phyloP scores from a whole-genome alignment of 92 coral and sea anemone genomes.

The Metridium senile region DNA sequence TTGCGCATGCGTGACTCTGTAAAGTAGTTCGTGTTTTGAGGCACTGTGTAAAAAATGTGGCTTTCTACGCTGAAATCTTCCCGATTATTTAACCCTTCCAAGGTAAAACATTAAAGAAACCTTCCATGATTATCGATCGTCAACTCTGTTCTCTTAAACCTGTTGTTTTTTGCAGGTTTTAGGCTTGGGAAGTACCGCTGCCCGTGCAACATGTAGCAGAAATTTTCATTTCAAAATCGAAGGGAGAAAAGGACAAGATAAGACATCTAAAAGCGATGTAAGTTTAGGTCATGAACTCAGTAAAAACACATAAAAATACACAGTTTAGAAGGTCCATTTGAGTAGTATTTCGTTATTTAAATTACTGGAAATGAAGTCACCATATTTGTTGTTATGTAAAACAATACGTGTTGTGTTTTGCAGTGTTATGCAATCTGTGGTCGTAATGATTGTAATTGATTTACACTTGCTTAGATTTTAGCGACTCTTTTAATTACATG shows the following conservation, averaged over 20 bases:
- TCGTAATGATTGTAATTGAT: not conserved
- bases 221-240: constrained; percentile 79
- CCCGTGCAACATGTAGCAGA: constrained; percentile 60
- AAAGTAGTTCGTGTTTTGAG: constrained; percentile 17
- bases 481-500: too few species aligned
- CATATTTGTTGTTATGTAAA: constrained; percentile 2
- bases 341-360: not conserved
- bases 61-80: constrained; percentile 54
- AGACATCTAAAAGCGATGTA: constrained; percentile 80
- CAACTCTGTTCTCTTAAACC: not conserved
- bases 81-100: constrained; percentile 40
- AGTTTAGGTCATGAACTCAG: constrained; percentile 5
- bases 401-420: not conserved
- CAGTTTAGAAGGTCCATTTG: not conserved
- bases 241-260: constrained; percentile 73
- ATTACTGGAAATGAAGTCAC: not conserved
- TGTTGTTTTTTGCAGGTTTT: constrained; percentile 48
- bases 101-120: constrained; percentile 31
- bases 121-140: not conserved
- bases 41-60: constrained; percentile 42
- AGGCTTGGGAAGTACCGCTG: constrained; percentile 52
- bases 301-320: not conserved
- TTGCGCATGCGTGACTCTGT: constrained; percentile 25
- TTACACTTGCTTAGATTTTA: too few species aligned
- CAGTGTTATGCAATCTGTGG: constrained; percentile 1